A percentile compares a stretch with the other conserved stretches of the same genome.
Evolutionary conservation across 2,113 vertebrate species (phyloP).

Genomic region (Anarhynchus alexandrinus): DNA sequence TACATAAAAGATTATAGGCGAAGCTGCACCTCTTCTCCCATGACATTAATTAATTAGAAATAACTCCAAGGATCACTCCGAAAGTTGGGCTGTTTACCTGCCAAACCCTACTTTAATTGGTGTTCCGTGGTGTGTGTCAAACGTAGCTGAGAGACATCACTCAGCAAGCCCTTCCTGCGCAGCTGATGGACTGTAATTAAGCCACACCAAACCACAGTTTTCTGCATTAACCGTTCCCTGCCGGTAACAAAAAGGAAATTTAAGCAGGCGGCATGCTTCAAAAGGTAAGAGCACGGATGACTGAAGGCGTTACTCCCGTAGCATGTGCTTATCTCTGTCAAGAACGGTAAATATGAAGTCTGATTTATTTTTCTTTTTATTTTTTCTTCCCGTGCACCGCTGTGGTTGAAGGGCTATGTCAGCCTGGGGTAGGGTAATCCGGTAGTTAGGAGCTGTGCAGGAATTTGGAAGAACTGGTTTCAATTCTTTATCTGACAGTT

Average conservation of each 20-base stretch:
- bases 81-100: not conserved
- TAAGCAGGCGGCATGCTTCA: not conserved
- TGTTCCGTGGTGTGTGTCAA: not conserved
- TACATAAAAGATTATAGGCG: not conserved
- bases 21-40: not conserved
- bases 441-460: not conserved
- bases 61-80: not conserved
- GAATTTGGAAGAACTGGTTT: slow-evolving; percentile 42
- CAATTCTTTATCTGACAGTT: not conserved
- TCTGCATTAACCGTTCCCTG: not conserved
- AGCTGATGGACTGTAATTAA: not conserved
- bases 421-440: not conserved
- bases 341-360: not conserved
- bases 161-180: not conserved
- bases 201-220: not conserved
- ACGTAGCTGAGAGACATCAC: not conserved
- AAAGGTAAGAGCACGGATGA: not conserved
- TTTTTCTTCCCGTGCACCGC: not conserved
- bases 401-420: not conserved
- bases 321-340: not conserved
- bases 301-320: not conserved
- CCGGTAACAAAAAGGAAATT: not conserved
- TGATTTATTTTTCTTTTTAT: not conserved
- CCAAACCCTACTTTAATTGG: not conserved
- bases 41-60: not conserved